phyloP scores from a whole-genome alignment of 2,113 vertebrate genomes.

The Alexandromys fortis region DNA sequence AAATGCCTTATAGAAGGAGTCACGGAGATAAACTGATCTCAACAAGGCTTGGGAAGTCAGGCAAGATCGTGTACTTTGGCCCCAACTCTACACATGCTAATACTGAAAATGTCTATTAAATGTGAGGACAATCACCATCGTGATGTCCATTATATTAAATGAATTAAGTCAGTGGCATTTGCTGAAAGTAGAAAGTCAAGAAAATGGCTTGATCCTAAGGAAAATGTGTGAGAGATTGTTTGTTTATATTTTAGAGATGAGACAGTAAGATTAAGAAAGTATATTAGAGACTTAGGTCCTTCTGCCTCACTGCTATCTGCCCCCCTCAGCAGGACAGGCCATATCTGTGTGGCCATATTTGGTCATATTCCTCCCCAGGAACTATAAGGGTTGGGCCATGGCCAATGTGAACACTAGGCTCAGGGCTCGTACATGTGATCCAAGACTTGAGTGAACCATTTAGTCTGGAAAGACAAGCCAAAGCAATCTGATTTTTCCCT shows the following conservation, averaged over 20 bases:
- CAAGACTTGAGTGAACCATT: background rate
- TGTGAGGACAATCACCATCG: background rate
- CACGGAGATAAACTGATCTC: background rate
- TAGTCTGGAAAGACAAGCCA: background rate
- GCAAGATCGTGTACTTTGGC: background rate
- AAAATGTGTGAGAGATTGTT: background rate
- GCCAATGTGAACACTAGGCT: background rate
- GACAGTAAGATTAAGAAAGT: constrained; percentile 20
- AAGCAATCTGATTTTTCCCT: background rate
- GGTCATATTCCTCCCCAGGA: no score
- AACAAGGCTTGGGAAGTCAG: background rate
- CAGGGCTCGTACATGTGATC: background rate
- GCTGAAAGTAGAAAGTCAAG: background rate
- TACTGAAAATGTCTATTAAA: constrained; percentile 16
- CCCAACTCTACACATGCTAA: background rate
- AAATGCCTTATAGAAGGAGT: background rate
- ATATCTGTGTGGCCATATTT: background rate
- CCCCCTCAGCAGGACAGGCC: background rate
- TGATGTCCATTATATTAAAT: background rate
- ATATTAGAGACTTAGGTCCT: background rate
- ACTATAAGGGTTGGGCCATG: background rate
- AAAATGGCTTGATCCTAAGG: background rate
- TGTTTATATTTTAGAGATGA: background rate
- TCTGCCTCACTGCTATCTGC: background rate
- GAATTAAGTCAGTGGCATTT: constrained; percentile 28